Conservation (phyloP, 2,888 invertebrate species). For the Acrocyrtus sp. region DNA sequence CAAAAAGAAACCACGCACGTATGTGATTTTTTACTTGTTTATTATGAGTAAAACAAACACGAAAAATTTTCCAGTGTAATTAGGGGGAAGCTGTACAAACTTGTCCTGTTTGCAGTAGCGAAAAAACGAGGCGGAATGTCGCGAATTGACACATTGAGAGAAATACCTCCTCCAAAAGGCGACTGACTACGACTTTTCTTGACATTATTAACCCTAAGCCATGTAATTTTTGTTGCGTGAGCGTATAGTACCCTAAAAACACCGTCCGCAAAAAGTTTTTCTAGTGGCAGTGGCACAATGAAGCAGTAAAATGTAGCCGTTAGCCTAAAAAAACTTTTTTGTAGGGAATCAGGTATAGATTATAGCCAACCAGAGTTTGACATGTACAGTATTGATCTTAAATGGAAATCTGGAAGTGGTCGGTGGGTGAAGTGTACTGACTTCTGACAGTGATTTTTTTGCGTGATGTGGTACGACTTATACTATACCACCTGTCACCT, state of each 20-base stretch:
- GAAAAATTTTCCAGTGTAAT: background rate
- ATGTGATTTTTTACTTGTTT: background rate
- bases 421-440: background rate
- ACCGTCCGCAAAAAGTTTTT: too few species aligned
- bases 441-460: constrained; percentile 29
- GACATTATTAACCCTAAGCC: background rate
- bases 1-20: background rate
- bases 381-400: background rate
- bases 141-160: background rate
- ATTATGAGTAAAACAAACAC: too few species aligned
- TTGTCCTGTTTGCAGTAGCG: background rate
- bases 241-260: too few species aligned
- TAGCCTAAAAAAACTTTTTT: background rate
- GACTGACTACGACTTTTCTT: background rate
- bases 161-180: background rate
- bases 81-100: background rate
- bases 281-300: too few species aligned
- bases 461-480: constrained; percentile 14
- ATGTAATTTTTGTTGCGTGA: too few species aligned
- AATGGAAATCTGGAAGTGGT: background rate
- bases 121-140: background rate
- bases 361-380: too few species aligned
- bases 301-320: background rate
- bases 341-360: too few species aligned
- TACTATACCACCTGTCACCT: constrained; percentile 36